These are phyloP conservation scores for Cecropterus lyciades DNA, from an alignment of 1,140 invertebrate genomes.

Conservation along the genomic window DNA sequence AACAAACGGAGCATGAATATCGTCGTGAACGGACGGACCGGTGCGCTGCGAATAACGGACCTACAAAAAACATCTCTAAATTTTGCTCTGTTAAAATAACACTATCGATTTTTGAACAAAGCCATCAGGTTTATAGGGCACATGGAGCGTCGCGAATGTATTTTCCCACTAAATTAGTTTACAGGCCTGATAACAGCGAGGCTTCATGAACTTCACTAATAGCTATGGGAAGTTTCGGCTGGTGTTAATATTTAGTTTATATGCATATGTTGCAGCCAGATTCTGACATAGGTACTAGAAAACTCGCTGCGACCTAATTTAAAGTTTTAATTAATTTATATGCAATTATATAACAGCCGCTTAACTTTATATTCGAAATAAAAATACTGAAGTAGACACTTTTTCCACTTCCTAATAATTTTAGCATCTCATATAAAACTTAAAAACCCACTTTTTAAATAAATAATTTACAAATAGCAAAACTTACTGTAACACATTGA, in stretches of 20 bases:
- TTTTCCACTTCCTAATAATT: no score
- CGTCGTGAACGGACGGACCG: conserved; percentile 36
- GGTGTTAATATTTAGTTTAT: conserved; percentile 26
- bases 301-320: conserved; percentile 17
- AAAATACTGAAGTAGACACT: no score
- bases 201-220: conserved; percentile 35
- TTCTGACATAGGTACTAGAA: conserved; percentile 20
- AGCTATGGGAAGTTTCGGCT: conserved; percentile 30
- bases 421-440: no score
- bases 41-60: conserved; percentile 28
- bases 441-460: no score
- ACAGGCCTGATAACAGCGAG: conserved; percentile 29
- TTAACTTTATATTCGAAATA: no score
- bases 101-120: conserved; percentile 28
- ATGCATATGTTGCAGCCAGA: background rate
- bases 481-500: no score
- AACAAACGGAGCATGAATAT: conserved; percentile 59
- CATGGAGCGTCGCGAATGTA: conserved; percentile 12
- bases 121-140: conserved; percentile 13
- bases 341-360: background rate
- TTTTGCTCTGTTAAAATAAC: conserved; percentile 29
- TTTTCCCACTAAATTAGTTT: conserved; percentile 28
- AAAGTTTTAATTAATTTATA: conserved; percentile 22
- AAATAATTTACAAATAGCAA: no score
- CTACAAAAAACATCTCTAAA: conserved; percentile 26